These are phyloP conservation scores for Periparus ater DNA, from an alignment of 2,797 vertebrate species.

Conservation along the genomic window DNA sequence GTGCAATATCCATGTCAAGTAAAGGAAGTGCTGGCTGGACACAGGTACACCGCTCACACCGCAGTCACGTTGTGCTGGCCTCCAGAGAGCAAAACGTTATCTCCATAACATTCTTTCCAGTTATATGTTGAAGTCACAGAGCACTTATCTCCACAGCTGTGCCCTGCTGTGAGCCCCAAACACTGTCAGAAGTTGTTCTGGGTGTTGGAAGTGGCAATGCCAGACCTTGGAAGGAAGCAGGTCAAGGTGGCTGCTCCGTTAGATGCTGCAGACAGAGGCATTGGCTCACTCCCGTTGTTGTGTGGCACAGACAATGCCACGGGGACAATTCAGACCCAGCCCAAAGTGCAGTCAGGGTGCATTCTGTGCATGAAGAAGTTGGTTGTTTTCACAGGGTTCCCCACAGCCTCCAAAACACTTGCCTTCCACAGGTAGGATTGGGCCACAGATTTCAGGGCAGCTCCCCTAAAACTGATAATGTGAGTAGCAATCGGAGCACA, in stretches of 20 bases:
- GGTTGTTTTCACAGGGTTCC: background rate
- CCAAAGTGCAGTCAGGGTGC: background rate
- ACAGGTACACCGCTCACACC: slow-evolving; percentile 36
- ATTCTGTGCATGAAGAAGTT: background rate
- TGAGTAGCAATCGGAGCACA: background rate
- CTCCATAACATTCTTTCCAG: slow-evolving; percentile 35
- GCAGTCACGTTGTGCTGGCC: slow-evolving; percentile 27
- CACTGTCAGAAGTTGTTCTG: background rate
- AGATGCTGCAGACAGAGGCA: background rate
- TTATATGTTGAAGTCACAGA: slow-evolving; percentile 27
- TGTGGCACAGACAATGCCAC: background rate
- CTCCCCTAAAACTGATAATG: background rate
- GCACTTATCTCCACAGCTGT: background rate
- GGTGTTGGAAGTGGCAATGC: background rate
- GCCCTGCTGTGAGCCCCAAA: slow-evolving; percentile 2
- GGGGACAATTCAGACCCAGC: background rate
- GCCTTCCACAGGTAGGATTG: background rate
- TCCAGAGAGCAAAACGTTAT: background rate
- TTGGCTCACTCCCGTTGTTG: background rate
- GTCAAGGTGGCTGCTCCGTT: background rate
- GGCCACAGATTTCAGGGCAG: background rate
- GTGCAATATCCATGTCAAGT: slow-evolving; percentile 65
- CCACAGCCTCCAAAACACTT: background rate
- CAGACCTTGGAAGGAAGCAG: background rate
- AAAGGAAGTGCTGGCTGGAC: slow-evolving; percentile 59